phyloP scores from a whole-genome alignment of 2,888 invertebrate species.

The Drosophila leonis region DNA sequence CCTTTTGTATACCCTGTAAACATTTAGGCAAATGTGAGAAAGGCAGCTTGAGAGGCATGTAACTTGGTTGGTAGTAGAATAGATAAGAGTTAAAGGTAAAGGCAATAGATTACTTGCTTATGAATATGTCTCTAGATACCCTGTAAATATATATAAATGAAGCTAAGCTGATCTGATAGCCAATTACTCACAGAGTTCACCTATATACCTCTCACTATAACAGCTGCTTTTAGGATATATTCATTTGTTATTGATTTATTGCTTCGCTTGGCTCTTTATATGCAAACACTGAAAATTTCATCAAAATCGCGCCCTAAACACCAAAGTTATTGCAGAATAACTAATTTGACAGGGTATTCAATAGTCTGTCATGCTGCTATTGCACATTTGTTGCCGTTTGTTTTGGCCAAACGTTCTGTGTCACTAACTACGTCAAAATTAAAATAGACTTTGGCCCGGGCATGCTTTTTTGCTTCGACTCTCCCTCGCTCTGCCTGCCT shows the following conservation, averaged over 20 bases:
- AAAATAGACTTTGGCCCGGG: conserved; percentile 69
- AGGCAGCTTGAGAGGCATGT: neutral
- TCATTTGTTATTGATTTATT: no score
- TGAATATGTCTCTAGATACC: neutral
- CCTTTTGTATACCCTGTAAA: conserved; percentile 3
- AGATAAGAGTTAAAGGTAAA: neutral
- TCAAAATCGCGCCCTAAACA: neutral
- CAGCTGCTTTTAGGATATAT: neutral
- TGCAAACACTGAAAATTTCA: neutral
- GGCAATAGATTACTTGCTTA: neutral
- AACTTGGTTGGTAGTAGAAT: no score
- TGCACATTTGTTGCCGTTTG: conserved; percentile 23
- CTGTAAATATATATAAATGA: neutral
- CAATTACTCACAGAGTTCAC: no score
- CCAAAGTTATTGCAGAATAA: neutral
- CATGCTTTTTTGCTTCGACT: conserved; percentile 20
- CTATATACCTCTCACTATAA: neutral
- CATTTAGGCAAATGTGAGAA: neutral
- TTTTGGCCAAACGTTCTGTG: conserved; percentile 64
- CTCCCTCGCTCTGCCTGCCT: neutral
- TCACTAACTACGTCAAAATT: conserved; percentile 74
- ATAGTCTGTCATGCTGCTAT: neutral
- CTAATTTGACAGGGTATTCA: neutral
- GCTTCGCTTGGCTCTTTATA: neutral
- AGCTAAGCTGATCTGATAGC: no score